Evolutionary conservation across 2,888 invertebrate genomes (phyloP).

Genomic region (Nudaria mundana): DNA sequence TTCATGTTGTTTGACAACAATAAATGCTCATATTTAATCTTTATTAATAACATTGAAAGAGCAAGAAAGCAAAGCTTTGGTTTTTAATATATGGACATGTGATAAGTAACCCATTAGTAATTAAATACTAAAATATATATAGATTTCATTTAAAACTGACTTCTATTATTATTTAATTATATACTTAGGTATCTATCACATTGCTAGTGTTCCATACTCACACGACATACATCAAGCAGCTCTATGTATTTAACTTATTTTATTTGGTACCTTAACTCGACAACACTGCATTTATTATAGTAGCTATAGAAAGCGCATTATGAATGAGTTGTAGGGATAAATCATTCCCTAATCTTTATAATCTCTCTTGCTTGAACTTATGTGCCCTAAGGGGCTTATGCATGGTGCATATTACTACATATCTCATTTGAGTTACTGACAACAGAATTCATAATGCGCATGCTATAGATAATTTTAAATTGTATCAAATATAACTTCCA

Average conservation of each 20-base stretch:
- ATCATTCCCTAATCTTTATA: too few species aligned
- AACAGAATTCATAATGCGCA: too few species aligned
- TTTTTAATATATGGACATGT: slow-evolving; percentile 21
- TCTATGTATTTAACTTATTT: slow-evolving; percentile 24
- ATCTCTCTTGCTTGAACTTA: too few species aligned
- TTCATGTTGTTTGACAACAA: slow-evolving; percentile 46
- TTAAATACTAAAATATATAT: slow-evolving; percentile 3
- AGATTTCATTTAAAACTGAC: slow-evolving; percentile 3
- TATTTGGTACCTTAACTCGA: slow-evolving; percentile 10
- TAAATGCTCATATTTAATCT: slow-evolving; percentile 32
- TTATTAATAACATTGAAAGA: slow-evolving; percentile 19
- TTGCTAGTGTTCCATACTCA: slow-evolving; percentile 4
- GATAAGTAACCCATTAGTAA: slow-evolving; percentile 10
- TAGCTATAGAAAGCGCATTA: too few species aligned
- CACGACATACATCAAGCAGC: slow-evolving; percentile 21
- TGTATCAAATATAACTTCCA: slow-evolving; percentile 56
- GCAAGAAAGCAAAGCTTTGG: slow-evolving; percentile 39
- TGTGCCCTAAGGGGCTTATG: too few species aligned
- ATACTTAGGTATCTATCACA: slow-evolving; percentile 19
- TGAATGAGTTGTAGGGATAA: too few species aligned
- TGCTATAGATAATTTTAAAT: slow-evolving; percentile 26
- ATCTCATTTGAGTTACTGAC: too few species aligned
- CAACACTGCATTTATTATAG: slow-evolving; percentile 17
- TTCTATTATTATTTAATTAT: slow-evolving; percentile 4
- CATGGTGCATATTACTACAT: too few species aligned